Conservation (phyloP, 2,888 invertebrate genomes). For the Hypomecis atomaria region DNA sequence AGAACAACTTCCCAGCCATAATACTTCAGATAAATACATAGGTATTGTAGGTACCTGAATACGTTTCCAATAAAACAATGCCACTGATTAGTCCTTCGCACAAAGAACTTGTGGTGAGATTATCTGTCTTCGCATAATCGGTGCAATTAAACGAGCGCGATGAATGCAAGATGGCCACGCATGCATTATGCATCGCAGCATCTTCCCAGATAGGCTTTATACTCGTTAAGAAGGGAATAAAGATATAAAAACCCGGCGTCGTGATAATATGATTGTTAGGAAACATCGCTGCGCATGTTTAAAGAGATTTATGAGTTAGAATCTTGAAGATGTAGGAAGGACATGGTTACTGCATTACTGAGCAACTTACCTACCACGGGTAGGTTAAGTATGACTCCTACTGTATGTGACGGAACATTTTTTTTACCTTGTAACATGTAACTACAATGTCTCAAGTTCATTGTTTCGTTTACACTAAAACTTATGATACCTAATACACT, state of each 20-base stretch:
- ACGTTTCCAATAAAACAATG: constrained; percentile 6
- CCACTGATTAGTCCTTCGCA: constrained; percentile 12
- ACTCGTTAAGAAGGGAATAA: constrained; percentile 40
- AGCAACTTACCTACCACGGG: not conserved
- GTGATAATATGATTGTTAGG: constrained; percentile 34
- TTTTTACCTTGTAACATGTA: no score
- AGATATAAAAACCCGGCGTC: constrained; percentile 30
- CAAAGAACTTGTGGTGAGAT: constrained; percentile 34
- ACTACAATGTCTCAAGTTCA: no score
- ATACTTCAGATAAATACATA: no score
- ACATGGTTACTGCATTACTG: not conserved
- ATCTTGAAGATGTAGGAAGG: constrained; percentile 37
- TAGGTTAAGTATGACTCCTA: no score
- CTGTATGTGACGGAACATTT: no score
- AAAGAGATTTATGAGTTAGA: constrained; percentile 31
- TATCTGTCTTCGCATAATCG: constrained; percentile 45
- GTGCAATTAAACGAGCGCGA: constrained; percentile 54
- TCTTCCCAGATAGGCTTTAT: constrained; percentile 44
- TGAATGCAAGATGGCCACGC: constrained; percentile 49
- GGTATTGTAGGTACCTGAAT: no score
- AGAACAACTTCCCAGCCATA: no score
- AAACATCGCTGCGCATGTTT: constrained; percentile 28
- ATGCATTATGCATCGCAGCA: constrained; percentile 53
- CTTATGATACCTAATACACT: no score
- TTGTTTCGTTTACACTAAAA: no score